Evolutionary conservation across 1,140 invertebrate species (phyloP), one percentile per base, ranked within the genome.

Genomic region (Lethrus apterus): DNA sequence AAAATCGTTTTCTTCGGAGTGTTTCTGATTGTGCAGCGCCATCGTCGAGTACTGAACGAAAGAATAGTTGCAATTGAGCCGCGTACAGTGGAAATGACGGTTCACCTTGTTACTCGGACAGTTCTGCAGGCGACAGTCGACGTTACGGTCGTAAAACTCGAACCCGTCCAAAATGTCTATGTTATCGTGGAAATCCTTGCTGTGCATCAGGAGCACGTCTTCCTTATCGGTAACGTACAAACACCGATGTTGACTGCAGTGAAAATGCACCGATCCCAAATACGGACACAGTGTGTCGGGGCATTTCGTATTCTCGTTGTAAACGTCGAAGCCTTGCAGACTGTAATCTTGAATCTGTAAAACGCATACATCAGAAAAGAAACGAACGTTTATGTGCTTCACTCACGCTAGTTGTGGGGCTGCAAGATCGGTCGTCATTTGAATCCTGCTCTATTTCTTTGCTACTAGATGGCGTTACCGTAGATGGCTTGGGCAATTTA

Each of bases 171-270:
- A 68, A 50, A 89, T 88, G 54, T 83, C 81, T 11, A 88, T 78
- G 57, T 83, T 88, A 51, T 83, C 84, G 62, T 91, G 87, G 61
- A 90, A 90, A 58, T 89, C 85, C 56, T 81, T 81, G 36, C 83
- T 78, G 59, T 91, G 87, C 50, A 58, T 56, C 17, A 63, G 49
- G 0, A 66, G 52, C 2, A 55, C 48, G 18, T 65, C 63, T 42
- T 65, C 60, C 44, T 63, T 64, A 26, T 65, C 62, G 0, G 65
- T 67, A 1, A 64, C 56, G 38, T 65, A 67, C 55, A 81, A 75
- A 60, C 83, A 91, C n/a, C 86, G 66, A 2, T 77, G 76, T 50
- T 79, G 77, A 3, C 77, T 79, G 63, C 87, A 91, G 60, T 91
- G 88, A 62, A 78, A 87, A 41, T 80, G 76, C 10, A 63, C 55